A percentile compares a stretch with the other conserved stretches of the same genome.
Evolutionary conservation across 2,797 vertebrate genomes (phyloP).

Genomic region (Falco peregrinus): DNA sequence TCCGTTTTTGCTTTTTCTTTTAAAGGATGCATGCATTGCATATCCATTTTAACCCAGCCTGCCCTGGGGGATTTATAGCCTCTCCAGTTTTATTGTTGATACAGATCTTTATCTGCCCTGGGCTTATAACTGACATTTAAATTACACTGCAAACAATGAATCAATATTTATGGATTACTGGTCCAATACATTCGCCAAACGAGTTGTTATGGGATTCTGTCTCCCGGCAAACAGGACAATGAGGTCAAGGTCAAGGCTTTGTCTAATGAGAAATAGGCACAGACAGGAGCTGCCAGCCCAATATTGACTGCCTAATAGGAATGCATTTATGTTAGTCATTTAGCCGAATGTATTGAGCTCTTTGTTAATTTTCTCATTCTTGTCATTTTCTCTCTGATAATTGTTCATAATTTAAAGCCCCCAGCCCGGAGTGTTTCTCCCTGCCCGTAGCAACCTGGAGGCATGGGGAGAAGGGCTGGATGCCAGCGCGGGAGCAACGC

Average conservation of each 20-base stretch:
- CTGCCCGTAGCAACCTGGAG: not conserved
- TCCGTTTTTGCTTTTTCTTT: not conserved
- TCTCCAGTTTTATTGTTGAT: slow-evolving; percentile 81
- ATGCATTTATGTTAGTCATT: not conserved
- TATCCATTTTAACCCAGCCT: slow-evolving; percentile 32
- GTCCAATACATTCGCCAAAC: slow-evolving; percentile 83
- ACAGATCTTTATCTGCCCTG: slow-evolving; percentile 86
- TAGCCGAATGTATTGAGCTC: not conserved
- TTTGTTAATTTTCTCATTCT: not conserved
- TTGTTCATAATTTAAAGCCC: not conserved
- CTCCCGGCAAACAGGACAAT: slow-evolving; percentile 81
- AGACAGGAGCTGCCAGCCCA: slow-evolving; percentile 81
- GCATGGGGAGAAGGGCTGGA: not conserved
- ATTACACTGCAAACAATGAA: slow-evolving; percentile 93
- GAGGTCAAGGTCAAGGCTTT: slow-evolving; percentile 90
- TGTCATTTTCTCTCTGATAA: not conserved
- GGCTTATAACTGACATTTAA: slow-evolving; percentile 94
- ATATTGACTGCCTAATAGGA: slow-evolving; percentile 79
- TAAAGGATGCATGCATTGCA: not conserved
- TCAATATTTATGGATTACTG: slow-evolving; percentile 94
- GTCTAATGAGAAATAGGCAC: slow-evolving; percentile 84
- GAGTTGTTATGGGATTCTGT: slow-evolving; percentile 74
- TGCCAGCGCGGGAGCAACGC: not conserved
- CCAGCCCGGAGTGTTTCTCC: not conserved
- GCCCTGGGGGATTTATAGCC: slow-evolving; percentile 60